phyloP scores from a whole-genome alignment of 2,113 vertebrate genomes.

The Eira barbara region DNA sequence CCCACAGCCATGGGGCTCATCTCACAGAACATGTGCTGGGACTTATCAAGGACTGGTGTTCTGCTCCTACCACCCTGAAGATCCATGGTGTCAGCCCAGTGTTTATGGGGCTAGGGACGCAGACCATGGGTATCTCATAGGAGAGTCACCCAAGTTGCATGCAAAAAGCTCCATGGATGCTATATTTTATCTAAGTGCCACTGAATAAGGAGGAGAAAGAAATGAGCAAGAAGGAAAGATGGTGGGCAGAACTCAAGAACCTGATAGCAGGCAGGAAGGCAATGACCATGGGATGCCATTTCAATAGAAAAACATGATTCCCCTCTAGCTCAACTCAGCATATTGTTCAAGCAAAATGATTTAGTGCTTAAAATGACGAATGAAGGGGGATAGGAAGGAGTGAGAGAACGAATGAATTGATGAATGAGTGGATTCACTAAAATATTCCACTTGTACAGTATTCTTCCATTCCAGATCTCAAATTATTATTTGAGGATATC shows the following conservation, averaged over 20 bases:
- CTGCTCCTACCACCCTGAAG: background rate
- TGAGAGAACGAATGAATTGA: background rate
- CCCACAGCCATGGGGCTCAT: accelerated
- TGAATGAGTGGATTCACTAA: background rate
- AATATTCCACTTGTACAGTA: background rate
- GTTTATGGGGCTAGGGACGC: background rate
- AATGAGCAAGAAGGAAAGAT: background rate
- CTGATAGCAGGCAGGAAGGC: background rate
- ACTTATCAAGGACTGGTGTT: background rate
- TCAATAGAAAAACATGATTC: background rate
- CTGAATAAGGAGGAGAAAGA: background rate
- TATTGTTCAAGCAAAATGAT: background rate
- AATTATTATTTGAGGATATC: background rate
- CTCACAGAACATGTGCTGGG: background rate
- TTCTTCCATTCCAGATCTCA: background rate
- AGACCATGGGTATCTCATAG: background rate
- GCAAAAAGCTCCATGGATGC: background rate
- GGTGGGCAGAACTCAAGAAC: background rate
- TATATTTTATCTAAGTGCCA: background rate
- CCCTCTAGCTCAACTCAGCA: background rate
- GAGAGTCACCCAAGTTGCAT: background rate
- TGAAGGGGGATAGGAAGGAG: background rate
- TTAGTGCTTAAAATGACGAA: background rate
- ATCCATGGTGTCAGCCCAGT: background rate
- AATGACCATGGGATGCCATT: background rate